phyloP scores from a whole-genome alignment of 1,140 invertebrate species.

The Druon quercuslanigerum region DNA sequence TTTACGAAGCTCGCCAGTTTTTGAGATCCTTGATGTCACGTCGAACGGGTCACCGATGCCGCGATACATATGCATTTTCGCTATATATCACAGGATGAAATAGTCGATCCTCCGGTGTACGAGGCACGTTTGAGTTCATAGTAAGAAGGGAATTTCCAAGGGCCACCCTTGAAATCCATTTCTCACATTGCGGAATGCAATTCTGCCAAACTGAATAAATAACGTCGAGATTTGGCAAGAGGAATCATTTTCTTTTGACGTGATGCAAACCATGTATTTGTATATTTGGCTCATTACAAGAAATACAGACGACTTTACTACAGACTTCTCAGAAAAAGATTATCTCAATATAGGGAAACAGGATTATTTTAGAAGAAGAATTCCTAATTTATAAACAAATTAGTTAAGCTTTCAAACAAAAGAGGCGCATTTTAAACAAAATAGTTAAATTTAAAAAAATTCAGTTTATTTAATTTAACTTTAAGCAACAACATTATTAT shows the following conservation, averaged over 20 bases:
- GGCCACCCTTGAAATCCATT: constrained; percentile 49
- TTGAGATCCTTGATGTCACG: constrained; percentile 32
- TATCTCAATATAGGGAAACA: no score
- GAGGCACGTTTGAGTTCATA: constrained; percentile 25
- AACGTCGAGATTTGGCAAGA: constrained; percentile 36
- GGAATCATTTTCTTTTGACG: not conserved
- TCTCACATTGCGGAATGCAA: constrained; percentile 42
- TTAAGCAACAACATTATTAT: no score
- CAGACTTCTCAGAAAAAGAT: no score
- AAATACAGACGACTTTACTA: no score
- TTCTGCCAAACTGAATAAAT: constrained; percentile 53
- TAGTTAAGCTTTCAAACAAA: no score
- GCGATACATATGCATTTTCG: constrained; percentile 33
- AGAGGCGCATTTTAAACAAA: no score
- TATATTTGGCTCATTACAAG: no score
- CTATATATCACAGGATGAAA: constrained; percentile 36
- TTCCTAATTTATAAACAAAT: no score
- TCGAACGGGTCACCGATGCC: constrained; percentile 34
- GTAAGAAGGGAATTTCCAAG: constrained; percentile 36
- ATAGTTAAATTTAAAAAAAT: no score
- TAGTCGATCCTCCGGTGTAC: constrained; percentile 34
- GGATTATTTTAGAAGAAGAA: no score
- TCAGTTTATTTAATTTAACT: no score
- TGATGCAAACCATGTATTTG: no score
- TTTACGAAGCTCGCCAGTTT: constrained; percentile 31